Base-by-base conservation (phyloP, 2,113 vertebrate species). In the Canis aureus region DNA sequence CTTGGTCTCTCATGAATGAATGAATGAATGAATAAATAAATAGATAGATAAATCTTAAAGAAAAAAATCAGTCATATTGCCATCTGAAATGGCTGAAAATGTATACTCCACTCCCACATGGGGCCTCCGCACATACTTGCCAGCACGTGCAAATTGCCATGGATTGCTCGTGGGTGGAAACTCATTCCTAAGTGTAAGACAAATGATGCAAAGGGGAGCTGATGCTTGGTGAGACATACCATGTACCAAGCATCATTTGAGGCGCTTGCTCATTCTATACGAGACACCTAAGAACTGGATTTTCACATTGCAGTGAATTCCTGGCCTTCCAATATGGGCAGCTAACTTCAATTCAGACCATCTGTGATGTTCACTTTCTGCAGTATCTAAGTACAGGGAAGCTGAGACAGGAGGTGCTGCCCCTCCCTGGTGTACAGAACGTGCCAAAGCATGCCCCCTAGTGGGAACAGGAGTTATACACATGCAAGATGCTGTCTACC, bases 101-200 rank as follows among this genome's bases (percentile, higher is more conserved):
- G 17, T 2, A 13, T 0, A 29, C 43, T 6, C 19, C 35, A 3
- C 27, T 15, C 12, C 0, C 1, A 0, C 0, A 1, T 3, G 0
- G 53, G 78, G 59, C 23, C 3, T 0, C 90, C 66, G 29, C 53
- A 17, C 60, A 2, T 23, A 27, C 4, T 1, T 5, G 84, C 27
- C 67, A 27, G 81, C 32, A 29, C 0, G 2, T 16, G n/a, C 25
- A 7, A 62, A 17, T n/a, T 0, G 62, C 35, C 5, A 2, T 0
- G 16, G 73, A 11, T 20, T 4, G 29, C 22, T 13, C 5, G 2
- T 16, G 15, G 43, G 38, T 11, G 9, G n/a, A 25, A 19, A 64
- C 74, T 2, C 6, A 15, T 53, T 5, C 38, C 51, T 17, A 62
- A 62, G 23, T 16, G 12, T 8, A n/a, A 12, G 53, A 59, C 23